Evolutionary conservation across 2,113 vertebrate genomes (phyloP).

Genomic region (Tilapia sparmanii): DNA sequence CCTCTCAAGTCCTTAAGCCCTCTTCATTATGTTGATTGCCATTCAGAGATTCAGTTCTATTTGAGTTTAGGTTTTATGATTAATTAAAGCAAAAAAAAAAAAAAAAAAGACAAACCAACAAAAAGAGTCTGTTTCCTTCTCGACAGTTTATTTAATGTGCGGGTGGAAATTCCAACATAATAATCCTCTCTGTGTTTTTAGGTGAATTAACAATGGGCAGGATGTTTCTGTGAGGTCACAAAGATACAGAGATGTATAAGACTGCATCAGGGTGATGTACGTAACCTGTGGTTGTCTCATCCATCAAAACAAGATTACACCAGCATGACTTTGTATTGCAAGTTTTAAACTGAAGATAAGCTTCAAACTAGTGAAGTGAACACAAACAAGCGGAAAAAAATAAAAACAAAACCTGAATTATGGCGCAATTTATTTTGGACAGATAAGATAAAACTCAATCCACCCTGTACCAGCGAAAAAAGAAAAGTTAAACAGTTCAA

Average conservation of each 20-base stretch:
- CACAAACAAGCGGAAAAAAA: not conserved
- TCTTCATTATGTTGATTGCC: not conserved
- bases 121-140: not conserved
- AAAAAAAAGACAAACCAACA: not conserved
- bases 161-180: not conserved
- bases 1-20: not conserved
- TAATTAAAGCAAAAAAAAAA: not conserved
- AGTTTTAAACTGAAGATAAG: not conserved
- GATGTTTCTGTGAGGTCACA: not conserved
- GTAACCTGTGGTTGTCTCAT: not conserved
- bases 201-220: not conserved
- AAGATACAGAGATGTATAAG: not conserved
- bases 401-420: not conserved
- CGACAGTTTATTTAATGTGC: not conserved
- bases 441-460: conserved; percentile 11
- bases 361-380: not conserved
- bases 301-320: not conserved
- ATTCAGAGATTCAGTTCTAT: not conserved
- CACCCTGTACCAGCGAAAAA: not conserved
- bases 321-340: not conserved
- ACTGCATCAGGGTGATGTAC: not conserved
- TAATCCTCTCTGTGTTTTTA: not conserved
- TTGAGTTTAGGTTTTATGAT: not conserved
- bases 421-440: not conserved
- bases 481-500: not conserved